Base-by-base conservation (phyloP, 2,797 vertebrate genomes). In the Melanotaenia pygmaea region DNA sequence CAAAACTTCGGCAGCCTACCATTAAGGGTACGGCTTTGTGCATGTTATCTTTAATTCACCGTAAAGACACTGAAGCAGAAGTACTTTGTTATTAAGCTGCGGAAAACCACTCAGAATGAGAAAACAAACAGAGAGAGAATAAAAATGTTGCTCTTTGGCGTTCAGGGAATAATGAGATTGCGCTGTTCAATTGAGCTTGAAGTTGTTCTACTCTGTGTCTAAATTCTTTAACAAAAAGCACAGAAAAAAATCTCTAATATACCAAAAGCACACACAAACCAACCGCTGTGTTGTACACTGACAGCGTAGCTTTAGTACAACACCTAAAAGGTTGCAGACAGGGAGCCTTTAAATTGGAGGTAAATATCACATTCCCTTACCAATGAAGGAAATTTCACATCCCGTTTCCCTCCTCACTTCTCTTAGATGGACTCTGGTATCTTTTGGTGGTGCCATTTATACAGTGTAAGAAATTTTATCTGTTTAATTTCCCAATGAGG, bases 101-200 rank as follows among this genome's bases (percentile, higher is more conserved):
- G 67, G 50, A 59, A 10, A 6, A 53, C 24, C 61, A 34, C 34
- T 68, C 66, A 30, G 30, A 28, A 32, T 28, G 12, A 5, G 20
- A 75, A 37, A 57, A 59, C 24, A 2, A 22, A 26, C 3, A 50
- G 10, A 45, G 67, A 73, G 64, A 72, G 67, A 50, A 9, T 40
- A n/a, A 69, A 76, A 79, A 69, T 18, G 38, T 77, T 74, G 67
- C 84, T 58, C 59, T 30, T 0, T 9, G 6, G 67, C 62, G 71
- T 74, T 81, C 43, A 34, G 61, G 43, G 74, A 75, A 47, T 86
- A 86, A 84, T 84, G 75, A 78, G 65, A 82, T 75, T 0, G 9
- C 51, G 67, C 51, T 80, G 75, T 77, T 87, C 63, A 86, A 58
- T 79, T 67, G 61, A 88, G 79, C 77, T 82, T 75, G 59, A 76